Conservation (phyloP, 2,888 invertebrate genomes). For the Gastrophysa polygoni region DNA sequence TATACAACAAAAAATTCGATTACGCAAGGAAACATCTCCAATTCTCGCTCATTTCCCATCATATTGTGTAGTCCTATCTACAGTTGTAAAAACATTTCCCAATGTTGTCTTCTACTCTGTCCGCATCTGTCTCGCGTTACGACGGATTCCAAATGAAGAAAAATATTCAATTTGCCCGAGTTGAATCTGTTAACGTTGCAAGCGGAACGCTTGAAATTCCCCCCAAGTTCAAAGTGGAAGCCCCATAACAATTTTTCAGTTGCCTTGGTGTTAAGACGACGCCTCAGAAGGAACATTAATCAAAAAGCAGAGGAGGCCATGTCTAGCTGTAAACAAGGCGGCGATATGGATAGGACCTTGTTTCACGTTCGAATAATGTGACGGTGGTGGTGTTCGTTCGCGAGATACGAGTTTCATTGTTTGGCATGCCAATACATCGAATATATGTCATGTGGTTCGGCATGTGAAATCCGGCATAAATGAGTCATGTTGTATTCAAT, state of each 20-base stretch:
- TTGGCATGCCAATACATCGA: no score
- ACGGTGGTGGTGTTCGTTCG: no score
- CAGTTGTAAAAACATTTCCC: no score
- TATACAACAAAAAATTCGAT: no score
- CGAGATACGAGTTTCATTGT: no score
- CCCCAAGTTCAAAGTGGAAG: background rate
- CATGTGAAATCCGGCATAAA: no score
- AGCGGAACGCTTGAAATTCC: background rate
- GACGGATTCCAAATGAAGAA: background rate
- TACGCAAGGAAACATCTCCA: no score
- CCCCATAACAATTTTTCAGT: slow-evolving; percentile 9
- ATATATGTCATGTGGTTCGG: no score
- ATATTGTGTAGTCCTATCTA: no score
- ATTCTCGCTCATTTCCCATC: no score
- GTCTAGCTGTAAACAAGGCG: slow-evolving; percentile 38
- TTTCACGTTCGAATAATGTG: slow-evolving; percentile 34
- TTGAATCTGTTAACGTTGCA: background rate
- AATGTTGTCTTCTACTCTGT: background rate
- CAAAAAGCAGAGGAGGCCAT: slow-evolving; percentile 28
- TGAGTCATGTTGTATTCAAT: no score
- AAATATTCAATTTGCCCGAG: background rate
- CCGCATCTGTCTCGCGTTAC: background rate
- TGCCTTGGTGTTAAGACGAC: slow-evolving; percentile 18
- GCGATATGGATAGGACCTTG: slow-evolving; percentile 37
- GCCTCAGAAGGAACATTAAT: slow-evolving; percentile 33